A percentile compares a stretch with the other conserved stretches of the same genome.
Conservation (phyloP, 2,797 vertebrate genomes). For the Bradypodion ventrale region DNA sequence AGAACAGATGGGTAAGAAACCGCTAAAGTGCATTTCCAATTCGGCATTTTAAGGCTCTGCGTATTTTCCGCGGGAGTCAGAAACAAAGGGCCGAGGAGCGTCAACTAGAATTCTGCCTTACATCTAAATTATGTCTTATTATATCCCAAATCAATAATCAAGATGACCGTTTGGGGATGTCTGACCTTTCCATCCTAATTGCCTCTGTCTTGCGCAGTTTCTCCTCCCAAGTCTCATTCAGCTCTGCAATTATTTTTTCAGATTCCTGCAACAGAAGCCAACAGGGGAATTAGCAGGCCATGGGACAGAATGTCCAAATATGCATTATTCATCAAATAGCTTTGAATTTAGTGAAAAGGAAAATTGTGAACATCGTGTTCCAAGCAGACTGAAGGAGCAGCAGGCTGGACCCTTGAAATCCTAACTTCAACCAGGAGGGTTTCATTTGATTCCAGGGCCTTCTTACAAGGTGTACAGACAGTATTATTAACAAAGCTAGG, state of each 20-base stretch:
- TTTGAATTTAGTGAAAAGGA: background rate
- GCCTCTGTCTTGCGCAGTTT: constrained; percentile 97
- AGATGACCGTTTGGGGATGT: background rate
- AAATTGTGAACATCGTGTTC: background rate
- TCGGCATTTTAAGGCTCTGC: background rate
- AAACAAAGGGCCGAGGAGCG: too few relatives aligned
- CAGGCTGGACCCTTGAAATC: background rate
- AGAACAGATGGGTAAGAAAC: background rate
- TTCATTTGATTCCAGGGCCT: background rate
- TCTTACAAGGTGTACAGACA: background rate
- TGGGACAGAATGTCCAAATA: background rate
- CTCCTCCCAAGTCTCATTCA: constrained; percentile 99
- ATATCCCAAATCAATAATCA: background rate
- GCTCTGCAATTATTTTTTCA: constrained; percentile 98
- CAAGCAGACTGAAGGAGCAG: background rate
- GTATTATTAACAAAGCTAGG: too few relatives aligned
- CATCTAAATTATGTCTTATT: background rate
- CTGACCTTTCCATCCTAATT: constrained; percentile 98
- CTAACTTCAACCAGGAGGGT: background rate
- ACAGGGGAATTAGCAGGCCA: background rate
- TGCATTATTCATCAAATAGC: too few relatives aligned
- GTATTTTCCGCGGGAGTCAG: too few relatives aligned
- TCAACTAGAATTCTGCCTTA: background rate
- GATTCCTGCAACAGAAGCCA: constrained; percentile 84
- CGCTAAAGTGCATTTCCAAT: background rate